These are phyloP conservation scores for Lampris megalopsis DNA, from an alignment of 2,113 vertebrate genomes.

Conservation along the genomic window DNA sequence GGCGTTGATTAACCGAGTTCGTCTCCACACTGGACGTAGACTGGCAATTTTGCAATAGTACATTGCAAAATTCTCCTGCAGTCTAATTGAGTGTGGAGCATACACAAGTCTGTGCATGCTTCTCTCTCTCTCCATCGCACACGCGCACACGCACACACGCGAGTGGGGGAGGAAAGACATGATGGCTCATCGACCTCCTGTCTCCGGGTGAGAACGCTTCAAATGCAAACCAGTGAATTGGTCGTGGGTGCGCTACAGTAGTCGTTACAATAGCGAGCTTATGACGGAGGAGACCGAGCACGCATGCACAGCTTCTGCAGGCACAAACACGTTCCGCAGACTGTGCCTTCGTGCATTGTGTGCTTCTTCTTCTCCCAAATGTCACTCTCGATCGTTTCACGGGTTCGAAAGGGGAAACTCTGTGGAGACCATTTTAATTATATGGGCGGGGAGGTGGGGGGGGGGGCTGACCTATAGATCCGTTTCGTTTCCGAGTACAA, in stretches of 20 bases:
- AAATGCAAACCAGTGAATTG: not conserved
- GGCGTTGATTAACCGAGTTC: constrained; percentile 19
- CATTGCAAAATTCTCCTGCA: not conserved
- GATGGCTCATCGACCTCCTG: not conserved
- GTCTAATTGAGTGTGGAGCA: constrained; percentile 7
- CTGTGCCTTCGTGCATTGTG: not conserved
- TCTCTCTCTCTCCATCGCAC: not conserved
- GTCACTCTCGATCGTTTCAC: too few species aligned
- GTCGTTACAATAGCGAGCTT: not conserved
- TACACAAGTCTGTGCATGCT: not conserved
- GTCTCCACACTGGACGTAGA: constrained; percentile 16
- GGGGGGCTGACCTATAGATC: too few species aligned
- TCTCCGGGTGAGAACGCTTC: not conserved
- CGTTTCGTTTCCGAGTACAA: too few species aligned
- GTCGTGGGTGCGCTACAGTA: not conserved
- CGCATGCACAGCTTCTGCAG: not conserved
- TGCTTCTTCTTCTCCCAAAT: too few species aligned
- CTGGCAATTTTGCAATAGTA: constrained; percentile 15
- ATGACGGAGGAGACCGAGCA: not conserved
- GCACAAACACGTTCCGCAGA: not conserved
- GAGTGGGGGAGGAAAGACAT: not conserved
- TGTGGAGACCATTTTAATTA: too few species aligned
- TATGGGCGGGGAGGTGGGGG: too few species aligned
- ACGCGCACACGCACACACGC: not conserved
- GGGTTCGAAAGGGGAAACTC: too few species aligned